Evolutionary conservation across 2,888 invertebrate species (phyloP).

Genomic region (Priapulus caudatus): DNA sequence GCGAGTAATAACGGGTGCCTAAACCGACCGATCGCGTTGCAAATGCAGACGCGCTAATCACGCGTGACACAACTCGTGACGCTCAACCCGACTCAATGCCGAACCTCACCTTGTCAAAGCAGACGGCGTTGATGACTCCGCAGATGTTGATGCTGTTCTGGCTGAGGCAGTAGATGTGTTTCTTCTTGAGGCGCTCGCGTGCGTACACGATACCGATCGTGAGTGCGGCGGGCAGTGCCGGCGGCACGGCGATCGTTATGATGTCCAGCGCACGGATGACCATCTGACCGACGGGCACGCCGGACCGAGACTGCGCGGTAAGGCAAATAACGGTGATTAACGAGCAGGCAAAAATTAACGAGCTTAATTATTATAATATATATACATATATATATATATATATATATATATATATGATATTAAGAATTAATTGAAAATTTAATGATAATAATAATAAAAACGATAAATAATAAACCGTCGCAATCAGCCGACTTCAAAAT

Average conservation of each 20-base stretch:
- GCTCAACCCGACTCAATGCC: too few species aligned
- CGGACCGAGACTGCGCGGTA: not conserved
- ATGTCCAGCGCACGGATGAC: conserved; percentile 70
- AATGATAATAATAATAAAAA: too few species aligned
- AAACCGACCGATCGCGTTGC: conserved; percentile 4
- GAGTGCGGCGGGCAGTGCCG: conserved; percentile 64
- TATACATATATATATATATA: too few species aligned
- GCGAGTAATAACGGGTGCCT: not conserved
- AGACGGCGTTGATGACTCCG: conserved; percentile 41
- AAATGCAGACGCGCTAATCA: conserved; percentile 6
- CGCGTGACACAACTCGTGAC: not conserved
- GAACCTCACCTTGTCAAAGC: conserved; percentile 44
- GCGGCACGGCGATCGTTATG: conserved; percentile 83
- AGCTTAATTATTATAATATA: too few species aligned
- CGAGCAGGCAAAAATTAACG: too few species aligned
- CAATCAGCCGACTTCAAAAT: too few species aligned
- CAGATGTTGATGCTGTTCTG: conserved; percentile 43
- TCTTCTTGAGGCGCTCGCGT: conserved; percentile 38
- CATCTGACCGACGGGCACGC: conserved; percentile 40
- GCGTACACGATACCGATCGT: conserved; percentile 43
- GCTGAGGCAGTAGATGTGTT: conserved; percentile 43
- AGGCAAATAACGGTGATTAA: too few species aligned
- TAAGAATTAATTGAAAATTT: too few species aligned
- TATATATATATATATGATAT: too few species aligned
- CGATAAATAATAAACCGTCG: too few species aligned